Evolutionary conservation across 2,888 invertebrate species (phyloP).

Genomic region (Caenorhabditis plicata): DNA sequence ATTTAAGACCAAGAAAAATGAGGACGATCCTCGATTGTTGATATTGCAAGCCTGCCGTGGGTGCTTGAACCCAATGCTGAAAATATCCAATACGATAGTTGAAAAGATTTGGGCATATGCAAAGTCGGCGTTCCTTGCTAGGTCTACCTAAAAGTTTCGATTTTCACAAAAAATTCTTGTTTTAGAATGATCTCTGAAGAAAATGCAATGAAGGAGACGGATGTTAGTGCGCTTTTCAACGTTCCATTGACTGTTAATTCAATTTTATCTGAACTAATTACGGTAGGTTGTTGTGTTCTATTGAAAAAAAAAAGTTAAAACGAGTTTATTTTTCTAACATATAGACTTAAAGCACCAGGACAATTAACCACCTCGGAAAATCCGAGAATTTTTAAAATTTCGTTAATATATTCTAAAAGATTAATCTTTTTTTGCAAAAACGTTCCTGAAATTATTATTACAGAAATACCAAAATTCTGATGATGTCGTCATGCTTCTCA

Average conservation of each 20-base stretch:
- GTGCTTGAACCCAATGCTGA: conserved; percentile 14
- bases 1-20: conserved; percentile 7
- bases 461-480: conserved; percentile 9
- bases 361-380: not conserved
- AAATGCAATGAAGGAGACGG: conserved; percentile 7
- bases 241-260: conserved; percentile 21
- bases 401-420: too few relatives aligned
- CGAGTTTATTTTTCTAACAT: not conserved
- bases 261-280: conserved; percentile 15
- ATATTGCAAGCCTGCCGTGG: conserved; percentile 21
- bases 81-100: conserved; percentile 10
- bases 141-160: too few relatives aligned
- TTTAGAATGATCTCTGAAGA: conserved; percentile 25
- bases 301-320: too few relatives aligned
- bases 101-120: conserved; percentile 34
- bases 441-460: too few relatives aligned
- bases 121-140: conserved; percentile 24
- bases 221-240: conserved; percentile 11
- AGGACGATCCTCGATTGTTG: conserved; percentile 7
- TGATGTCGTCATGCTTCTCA: conserved; percentile 15
- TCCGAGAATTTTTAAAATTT: not conserved
- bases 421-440: not conserved
- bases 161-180: too few relatives aligned
- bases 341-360: not conserved
- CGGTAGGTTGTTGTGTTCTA: not conserved